Evolutionary conservation across 2,888 invertebrate species (phyloP).

Genomic region (Helobdella robusta): DNA sequence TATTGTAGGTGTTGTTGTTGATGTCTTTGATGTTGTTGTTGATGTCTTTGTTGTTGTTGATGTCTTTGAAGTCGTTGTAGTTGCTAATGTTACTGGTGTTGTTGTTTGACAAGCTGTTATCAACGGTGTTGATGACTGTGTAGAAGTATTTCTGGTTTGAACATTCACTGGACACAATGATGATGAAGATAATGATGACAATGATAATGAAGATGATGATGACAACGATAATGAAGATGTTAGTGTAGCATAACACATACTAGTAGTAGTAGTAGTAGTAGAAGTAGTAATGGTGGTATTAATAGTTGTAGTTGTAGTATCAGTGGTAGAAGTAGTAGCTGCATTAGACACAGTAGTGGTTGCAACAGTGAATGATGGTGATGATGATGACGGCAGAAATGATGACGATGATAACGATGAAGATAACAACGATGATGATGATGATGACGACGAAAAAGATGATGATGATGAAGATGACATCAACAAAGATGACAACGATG

Average conservation of each 20-base stretch:
- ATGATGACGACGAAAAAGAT: not conserved
- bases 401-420: slow-evolving; percentile 1
- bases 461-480: not conserved
- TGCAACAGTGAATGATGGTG: not conserved
- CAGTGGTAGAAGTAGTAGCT: not conserved
- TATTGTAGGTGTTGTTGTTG: too few species aligned
- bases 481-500: too few species aligned
- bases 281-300: too few species aligned
- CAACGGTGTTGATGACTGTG: not conserved
- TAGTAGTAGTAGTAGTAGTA: too few species aligned
- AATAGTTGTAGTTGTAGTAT: too few species aligned
- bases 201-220: too few species aligned
- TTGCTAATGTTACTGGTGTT: too few species aligned
- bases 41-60: too few species aligned
- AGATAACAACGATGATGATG: not conserved
- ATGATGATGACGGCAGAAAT: not conserved
- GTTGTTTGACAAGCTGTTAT: not conserved
- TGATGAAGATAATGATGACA: not conserved
- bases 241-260: too few species aligned
- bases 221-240: too few species aligned
- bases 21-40: too few species aligned
- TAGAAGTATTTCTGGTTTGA: not conserved
- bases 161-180: not conserved
- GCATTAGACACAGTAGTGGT: not conserved
- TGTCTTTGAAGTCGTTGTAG: too few species aligned